These are phyloP conservation scores for Centrocercus urophasianus DNA, from an alignment of 2,113 vertebrate genomes.

Conservation along the genomic window DNA sequence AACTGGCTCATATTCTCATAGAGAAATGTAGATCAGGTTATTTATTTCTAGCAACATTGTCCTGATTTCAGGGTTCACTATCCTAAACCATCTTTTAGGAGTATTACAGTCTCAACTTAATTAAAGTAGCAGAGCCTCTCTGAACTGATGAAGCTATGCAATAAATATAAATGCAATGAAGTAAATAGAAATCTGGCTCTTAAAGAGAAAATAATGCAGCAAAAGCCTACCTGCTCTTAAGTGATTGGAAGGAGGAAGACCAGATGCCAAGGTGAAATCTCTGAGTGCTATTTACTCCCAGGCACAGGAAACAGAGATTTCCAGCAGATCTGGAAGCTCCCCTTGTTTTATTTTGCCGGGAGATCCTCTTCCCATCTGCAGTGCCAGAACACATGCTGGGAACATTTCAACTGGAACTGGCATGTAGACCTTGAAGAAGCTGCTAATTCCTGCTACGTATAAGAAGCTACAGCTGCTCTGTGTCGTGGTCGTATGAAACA, in stretches of 20 bases:
- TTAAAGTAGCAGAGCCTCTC: neutral
- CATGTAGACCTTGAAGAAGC: neutral
- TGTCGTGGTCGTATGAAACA: neutral
- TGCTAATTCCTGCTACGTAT: neutral
- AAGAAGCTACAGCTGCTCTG: neutral
- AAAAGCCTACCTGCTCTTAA: neutral
- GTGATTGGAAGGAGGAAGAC: neutral
- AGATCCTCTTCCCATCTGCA: slow-evolving; percentile 34
- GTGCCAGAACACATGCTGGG: slow-evolving; percentile 30
- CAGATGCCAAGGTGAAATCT: slow-evolving; percentile 21
- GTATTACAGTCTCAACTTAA: neutral
- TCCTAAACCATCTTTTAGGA: neutral
- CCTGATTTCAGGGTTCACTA: neutral
- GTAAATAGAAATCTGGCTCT: neutral
- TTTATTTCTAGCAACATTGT: slow-evolving; percentile 1
- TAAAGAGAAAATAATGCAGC: neutral
- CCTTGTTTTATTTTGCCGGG: slow-evolving; percentile 31
- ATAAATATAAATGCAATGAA: neutral
- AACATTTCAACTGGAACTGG: slow-evolving; percentile 42
- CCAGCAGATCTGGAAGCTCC: slow-evolving; percentile 23
- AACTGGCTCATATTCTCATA: neutral
- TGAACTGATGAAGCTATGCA: neutral
- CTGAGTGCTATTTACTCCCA: neutral
- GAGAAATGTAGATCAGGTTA: neutral
- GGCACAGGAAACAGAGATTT: neutral